Conservation (phyloP, 2,113 vertebrate genomes). For the Motacilla alba region DNA sequence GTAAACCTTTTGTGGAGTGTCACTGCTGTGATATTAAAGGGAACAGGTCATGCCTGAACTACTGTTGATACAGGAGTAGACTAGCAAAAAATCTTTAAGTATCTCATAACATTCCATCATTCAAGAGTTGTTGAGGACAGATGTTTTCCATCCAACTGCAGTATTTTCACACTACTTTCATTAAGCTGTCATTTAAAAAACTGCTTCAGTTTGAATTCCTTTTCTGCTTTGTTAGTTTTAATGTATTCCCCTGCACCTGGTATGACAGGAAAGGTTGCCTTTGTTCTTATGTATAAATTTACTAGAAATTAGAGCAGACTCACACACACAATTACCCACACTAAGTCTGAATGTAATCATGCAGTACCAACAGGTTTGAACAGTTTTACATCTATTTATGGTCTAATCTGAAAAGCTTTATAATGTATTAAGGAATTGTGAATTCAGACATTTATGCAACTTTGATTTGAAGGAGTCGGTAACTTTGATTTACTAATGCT, state of each 20-base stretch:
- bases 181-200: conserved; percentile 75
- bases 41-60: conserved; percentile 21
- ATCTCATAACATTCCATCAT: conserved; percentile 37
- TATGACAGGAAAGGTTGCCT: conserved; percentile 38
- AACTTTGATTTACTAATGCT: not conserved
- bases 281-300: conserved; percentile 47
- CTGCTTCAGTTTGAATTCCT: conserved; percentile 55
- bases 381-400: not conserved
- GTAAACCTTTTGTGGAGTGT: not conserved
- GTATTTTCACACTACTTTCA: conserved; percentile 69
- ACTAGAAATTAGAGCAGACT: not conserved
- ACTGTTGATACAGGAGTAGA: conserved; percentile 1
- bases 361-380: not conserved
- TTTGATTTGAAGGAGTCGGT: not conserved
- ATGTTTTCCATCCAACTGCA: conserved; percentile 64
- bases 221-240: conserved; percentile 71
- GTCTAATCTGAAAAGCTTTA: not conserved
- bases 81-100: conserved; percentile 25
- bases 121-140: conserved; percentile 46
- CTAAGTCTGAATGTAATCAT: not conserved
- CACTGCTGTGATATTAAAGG: conserved; percentile 17
- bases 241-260: conserved; percentile 41
- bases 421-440: not conserved
- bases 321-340: not conserved
- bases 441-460: conserved; percentile 5